Evolutionary conservation across 1,140 invertebrate genomes (phyloP), one percentile per base, ranked within the genome.

Genomic region (Mamestra configurata): DNA sequence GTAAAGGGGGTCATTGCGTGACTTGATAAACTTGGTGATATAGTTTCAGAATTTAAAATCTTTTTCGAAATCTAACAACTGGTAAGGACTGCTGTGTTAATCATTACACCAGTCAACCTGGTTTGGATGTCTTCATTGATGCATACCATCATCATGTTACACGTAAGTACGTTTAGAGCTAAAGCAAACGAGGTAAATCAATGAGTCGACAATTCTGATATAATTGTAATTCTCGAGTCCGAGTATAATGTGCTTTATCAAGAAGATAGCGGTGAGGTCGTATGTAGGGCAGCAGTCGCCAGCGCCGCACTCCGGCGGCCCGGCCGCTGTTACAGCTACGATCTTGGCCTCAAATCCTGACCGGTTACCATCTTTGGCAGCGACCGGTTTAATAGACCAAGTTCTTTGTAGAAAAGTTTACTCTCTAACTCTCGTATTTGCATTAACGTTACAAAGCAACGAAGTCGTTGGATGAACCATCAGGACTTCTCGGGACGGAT

Each of bases 311-410:
- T 37, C 83, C 27, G 27, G 27, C 27, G n/a, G 79, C 83, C 82
- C 85, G 79, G 79, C 79, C 49, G 72, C 76, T 31, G 77, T 78
- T 64, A 53, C 79, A 79, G 73, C 82, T 87, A 73, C 82, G 83
- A 83, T 85, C 88, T 89, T 89, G 91, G 87, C 91, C 92, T 92
- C 91, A 90, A 88, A 90, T 87, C 84, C 85, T 87, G 88, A 89
- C 90, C 91, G 88, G 91, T 92, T 92, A 83, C 93, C 93, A 91
- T 94, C 90, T 93, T 94, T 91, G 93, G 93, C 73, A 83, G 83
- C 85, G 89, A 93, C 93, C 91, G 93, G 92, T 94, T 94, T 77
- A 82, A 83, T 80, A 86, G 85, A 88, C 87, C 84, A 87, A 82
- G 83, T 85, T 87, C 81, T 84, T 87, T 86, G 83, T 85, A 87